phyloP scores from a whole-genome alignment of 1,140 invertebrate species.

The Campoletis sonorensis region DNA sequence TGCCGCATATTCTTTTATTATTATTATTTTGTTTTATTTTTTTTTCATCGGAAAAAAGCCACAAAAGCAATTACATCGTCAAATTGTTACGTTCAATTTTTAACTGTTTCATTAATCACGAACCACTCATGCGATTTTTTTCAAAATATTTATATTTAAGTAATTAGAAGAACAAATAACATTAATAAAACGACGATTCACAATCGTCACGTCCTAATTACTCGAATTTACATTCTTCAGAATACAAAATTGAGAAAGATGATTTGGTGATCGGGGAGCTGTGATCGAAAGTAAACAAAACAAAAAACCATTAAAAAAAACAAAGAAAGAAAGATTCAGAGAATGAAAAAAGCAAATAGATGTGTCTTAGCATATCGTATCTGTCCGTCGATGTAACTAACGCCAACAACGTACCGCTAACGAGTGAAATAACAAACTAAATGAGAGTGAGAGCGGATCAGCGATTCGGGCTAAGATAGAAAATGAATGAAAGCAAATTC shows the following conservation, averaged over 20 bases:
- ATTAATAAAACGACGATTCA: background rate
- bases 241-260: constrained; percentile 51
- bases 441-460: background rate
- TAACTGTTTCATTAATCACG: background rate
- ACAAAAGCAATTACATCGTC: no score
- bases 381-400: constrained; percentile 40
- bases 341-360: constrained; percentile 28
- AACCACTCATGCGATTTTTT: background rate
- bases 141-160: background rate
- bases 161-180: background rate
- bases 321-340: constrained; percentile 8
- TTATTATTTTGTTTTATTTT: no score
- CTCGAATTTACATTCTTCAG: constrained; percentile 48
- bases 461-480: background rate
- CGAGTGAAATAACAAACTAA: constrained; percentile 13
- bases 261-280: constrained; percentile 34
- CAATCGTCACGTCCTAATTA: constrained; percentile 16
- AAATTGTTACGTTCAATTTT: no score
- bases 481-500: constrained; percentile 6
- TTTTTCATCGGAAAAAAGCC: background rate
- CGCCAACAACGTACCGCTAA: constrained; percentile 19
- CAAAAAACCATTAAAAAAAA: constrained; percentile 6
- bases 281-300: constrained; percentile 49
- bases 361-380: constrained; percentile 31
- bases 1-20: background rate